Percentiles rank a stretch among this genome's conserved stretches.
Conservation (phyloP, 2,113 vertebrate species). For the Leptobrachium leishanense region DNA sequence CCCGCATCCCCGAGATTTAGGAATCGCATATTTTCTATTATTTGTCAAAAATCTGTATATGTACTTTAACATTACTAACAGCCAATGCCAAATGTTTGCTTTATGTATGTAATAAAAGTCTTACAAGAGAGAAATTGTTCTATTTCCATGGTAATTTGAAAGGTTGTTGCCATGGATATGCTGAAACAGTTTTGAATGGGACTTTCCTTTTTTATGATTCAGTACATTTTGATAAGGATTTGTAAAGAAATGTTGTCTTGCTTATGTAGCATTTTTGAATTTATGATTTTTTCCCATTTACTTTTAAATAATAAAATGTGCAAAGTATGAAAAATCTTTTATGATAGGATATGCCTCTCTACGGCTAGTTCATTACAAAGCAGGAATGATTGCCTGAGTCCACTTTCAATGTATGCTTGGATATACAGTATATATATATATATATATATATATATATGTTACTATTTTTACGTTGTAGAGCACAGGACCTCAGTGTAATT, state of each 20-base stretch:
- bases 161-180: constrained; percentile 46
- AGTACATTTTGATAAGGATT: constrained; percentile 37
- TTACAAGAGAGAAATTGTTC: constrained; percentile 44
- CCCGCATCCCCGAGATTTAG: background rate
- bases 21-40: background rate
- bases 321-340: background rate
- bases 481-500: no score
- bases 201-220: constrained; percentile 35
- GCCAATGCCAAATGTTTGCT: constrained; percentile 47
- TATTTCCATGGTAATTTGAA: constrained; percentile 48
- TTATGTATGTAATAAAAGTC: constrained; percentile 47
- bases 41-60: constrained; percentile 39
- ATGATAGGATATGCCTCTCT: constrained; percentile 5
- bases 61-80: constrained; percentile 37
- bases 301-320: constrained; percentile 4
- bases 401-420: no score
- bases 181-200: constrained; percentile 39
- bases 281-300: constrained; percentile 12
- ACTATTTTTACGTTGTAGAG: no score
- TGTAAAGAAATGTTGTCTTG: constrained; percentile 17
- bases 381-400: background rate
- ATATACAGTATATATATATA: no score
- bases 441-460: no score
- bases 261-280: background rate
- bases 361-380: background rate